Evolutionary conservation across 2,888 invertebrate species (phyloP).

Genomic region (Orthosia gracilis): DNA sequence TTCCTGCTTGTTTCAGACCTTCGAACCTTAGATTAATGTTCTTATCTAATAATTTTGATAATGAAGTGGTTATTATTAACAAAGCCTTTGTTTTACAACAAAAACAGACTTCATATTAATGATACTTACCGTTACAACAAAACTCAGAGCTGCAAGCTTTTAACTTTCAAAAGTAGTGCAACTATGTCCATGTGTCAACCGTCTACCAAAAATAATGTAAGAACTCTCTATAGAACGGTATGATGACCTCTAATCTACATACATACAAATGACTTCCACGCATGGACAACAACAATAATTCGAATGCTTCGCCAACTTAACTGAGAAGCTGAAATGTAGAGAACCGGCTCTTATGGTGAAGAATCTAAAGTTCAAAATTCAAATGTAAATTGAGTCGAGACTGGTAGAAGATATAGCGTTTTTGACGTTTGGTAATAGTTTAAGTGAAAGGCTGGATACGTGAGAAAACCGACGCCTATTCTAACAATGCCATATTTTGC

Average conservation of each 20-base stretch:
- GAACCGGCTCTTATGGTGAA: conserved; percentile 52
- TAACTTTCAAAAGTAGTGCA: conserved; percentile 76
- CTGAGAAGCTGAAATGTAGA: conserved; percentile 22
- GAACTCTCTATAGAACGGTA: conserved; percentile 83
- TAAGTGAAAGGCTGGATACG: conserved; percentile 89
- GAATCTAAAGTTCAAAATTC: conserved; percentile 73
- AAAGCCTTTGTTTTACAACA: conserved; percentile 3
- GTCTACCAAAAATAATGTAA: conserved; percentile 78
- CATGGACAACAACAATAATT: conserved; percentile 89
- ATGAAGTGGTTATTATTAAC: background rate
- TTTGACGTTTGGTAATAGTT: conserved; percentile 86
- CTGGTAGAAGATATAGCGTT: conserved; percentile 61
- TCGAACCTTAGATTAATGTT: background rate
- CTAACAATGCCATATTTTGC: conserved; percentile 89
- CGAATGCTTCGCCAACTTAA: conserved; percentile 75
- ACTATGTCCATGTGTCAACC: conserved; percentile 81
- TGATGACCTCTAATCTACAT: conserved; percentile 90
- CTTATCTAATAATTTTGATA: background rate
- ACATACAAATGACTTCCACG: conserved; percentile 89
- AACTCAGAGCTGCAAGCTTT: conserved; percentile 65
- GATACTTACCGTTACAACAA: conserved; percentile 54
- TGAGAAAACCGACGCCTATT: conserved; percentile 89
- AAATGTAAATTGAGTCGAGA: conserved; percentile 27
- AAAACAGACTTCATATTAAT: conserved; percentile 31
- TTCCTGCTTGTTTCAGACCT: background rate